Conservation (phyloP, 2,113 vertebrate species). For the Chitala chitala region DNA sequence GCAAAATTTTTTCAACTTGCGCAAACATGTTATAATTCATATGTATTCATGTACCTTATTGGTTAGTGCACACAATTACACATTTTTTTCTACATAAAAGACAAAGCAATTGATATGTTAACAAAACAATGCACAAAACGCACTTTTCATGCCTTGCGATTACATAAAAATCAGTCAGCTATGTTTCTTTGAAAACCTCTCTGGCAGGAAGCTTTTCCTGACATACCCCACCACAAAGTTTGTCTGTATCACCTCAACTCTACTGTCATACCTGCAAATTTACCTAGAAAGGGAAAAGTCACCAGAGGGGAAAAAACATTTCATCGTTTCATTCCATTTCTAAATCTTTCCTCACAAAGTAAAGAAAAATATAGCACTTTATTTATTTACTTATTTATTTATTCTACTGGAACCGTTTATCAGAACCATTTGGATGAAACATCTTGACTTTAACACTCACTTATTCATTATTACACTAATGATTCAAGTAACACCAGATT, state of each 20-base stretch:
- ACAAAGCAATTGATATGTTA: too few species aligned
- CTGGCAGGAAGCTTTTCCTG: not conserved
- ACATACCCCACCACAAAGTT: slow-evolving; percentile 17
- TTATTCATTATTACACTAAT: not conserved
- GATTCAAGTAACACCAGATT: too few species aligned
- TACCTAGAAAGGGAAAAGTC: slow-evolving; percentile 49
- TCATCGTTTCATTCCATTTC: too few species aligned
- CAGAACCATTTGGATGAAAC: too few species aligned
- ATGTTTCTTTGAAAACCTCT: not conserved
- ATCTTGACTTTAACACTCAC: too few species aligned
- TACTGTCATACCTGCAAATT: slow-evolving; percentile 56
- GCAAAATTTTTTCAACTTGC: not conserved
- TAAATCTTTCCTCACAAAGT: not conserved
- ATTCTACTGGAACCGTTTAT: too few species aligned
- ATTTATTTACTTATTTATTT: too few species aligned
- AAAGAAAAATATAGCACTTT: too few species aligned
- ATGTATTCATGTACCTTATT: too few species aligned
- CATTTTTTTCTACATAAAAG: not conserved
- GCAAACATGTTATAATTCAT: not conserved
- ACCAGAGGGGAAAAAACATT: not conserved
- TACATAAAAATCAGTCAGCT: not conserved
- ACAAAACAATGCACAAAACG: too few species aligned
- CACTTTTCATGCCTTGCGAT: not conserved
- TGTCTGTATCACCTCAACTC: not conserved
- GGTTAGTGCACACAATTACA: too few species aligned